Conservation (phyloP, 1,140 invertebrate species). For the Uloborus diversus region DNA sequence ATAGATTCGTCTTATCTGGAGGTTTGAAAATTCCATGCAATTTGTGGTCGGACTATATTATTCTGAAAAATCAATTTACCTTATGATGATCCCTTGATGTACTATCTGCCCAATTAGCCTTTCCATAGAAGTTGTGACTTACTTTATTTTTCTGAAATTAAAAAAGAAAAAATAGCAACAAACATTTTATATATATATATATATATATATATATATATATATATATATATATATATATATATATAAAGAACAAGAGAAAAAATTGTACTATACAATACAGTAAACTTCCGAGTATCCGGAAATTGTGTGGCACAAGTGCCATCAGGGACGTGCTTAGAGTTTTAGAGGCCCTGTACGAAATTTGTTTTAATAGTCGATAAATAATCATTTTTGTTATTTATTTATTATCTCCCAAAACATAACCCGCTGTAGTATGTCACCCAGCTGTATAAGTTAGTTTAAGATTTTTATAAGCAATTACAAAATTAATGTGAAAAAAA, state of each 20-base stretch:
- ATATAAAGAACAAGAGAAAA: background rate
- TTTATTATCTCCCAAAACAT: background rate
- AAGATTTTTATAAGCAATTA: too few species aligned
- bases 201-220: background rate
- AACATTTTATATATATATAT: background rate
- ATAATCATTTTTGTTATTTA: too few species aligned
- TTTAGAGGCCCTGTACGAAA: too few species aligned
- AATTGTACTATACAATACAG: too few species aligned
- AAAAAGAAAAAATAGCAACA: background rate
- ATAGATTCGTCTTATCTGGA: too few species aligned
- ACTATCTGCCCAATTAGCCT: constrained; percentile 27
- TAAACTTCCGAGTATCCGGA: too few species aligned
- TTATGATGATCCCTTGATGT: constrained; percentile 26
- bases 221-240: background rate
- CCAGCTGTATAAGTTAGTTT: too few species aligned
- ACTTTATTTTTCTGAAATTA: constrained; percentile 38
- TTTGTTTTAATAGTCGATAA: too few species aligned
- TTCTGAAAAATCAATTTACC: background rate
- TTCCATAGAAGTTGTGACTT: constrained; percentile 20
- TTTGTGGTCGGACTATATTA: background rate
- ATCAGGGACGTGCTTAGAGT: too few species aligned
- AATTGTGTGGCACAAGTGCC: too few species aligned
- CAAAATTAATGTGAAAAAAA: too few species aligned
- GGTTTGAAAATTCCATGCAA: background rate
- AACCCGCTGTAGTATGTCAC: too few species aligned